Base-by-base conservation (phyloP, 2,797 vertebrate species). In the Bradypodion pumilum region DNA sequence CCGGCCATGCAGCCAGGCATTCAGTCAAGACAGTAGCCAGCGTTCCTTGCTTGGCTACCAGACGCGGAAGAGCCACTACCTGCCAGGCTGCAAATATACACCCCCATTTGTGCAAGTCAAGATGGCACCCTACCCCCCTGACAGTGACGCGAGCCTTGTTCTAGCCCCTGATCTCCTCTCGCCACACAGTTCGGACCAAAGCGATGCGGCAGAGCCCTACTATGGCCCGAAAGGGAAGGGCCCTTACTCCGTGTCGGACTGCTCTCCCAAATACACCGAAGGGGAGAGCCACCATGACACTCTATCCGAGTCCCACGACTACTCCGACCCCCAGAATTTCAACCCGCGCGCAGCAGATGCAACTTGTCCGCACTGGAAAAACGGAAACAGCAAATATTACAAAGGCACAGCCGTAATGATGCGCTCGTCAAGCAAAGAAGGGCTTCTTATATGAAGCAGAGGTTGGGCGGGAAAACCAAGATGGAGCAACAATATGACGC, bases 41-140 rank as follows among this genome's bases (percentile, higher is more conserved):
- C 95, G 94, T 78, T 97, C 97, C 0, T 90, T 97, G 56, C 0
- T 95, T 89, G 96, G 96, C 52, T 97, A 97, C 91, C 95, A 92
- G 37, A 91, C 96, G 6, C 97, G 97, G 90, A 92, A 85, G 74
- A 44, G 80, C 90, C 84, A 89, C 16, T 88, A 90, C 60, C 89
- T 92, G 19, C 90, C 77, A 89, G 92, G 94, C 90, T 91, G 93
- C 93, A 84, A 91, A 82, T 94, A 91, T 84, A 85, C 92, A 0
- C 92, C 95, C 2, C 82, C 91, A 6, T 35, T 81, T 7, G 49
- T 46, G 7, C 84, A 81, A 32, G 78, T 81, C 52, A 85, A 85
- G 73, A 81, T 75, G 73, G 25, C 35, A 2, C 68, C 83, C 1
- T 56, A 15, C 21, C 70, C 78, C 7, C 62, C 72, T 1, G 72